phyloP scores from a whole-genome alignment of 2,888 invertebrate species.

The Corbicula japonica region DNA sequence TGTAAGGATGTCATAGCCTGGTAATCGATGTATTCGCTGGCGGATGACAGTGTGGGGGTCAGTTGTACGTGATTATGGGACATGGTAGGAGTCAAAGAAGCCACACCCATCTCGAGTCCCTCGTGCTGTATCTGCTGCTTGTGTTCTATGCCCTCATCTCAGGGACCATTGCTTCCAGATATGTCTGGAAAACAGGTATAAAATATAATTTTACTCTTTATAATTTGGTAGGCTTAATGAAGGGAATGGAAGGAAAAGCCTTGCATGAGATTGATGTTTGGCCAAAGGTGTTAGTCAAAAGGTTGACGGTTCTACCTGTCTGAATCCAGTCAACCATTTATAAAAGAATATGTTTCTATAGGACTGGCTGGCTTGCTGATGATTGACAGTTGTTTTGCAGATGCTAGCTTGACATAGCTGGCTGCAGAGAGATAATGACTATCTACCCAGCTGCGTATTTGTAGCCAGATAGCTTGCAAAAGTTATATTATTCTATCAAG shows the following conservation, averaged over 20 bases:
- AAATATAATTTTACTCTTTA: not conserved
- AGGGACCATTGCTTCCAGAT: slow-evolving; percentile 42
- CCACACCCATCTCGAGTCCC: slow-evolving; percentile 46
- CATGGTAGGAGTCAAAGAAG: slow-evolving; percentile 50
- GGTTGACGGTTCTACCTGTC: not conserved
- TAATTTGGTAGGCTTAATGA: not conserved
- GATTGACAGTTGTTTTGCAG: no score
- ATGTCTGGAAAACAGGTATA: slow-evolving; percentile 65
- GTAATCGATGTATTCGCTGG: slow-evolving; percentile 1
- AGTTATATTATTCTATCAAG: no score
- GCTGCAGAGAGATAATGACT: no score
- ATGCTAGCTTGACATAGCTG: no score
- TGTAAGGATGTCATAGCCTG: no score
- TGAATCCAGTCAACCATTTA: not conserved
- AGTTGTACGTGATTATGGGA: slow-evolving; percentile 58
- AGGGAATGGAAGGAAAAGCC: not conserved
- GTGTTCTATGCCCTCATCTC: slow-evolving; percentile 23
- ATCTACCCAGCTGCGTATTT: no score
- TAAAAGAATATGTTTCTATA: not conserved
- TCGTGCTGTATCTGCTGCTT: slow-evolving; percentile 32
- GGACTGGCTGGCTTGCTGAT: no score
- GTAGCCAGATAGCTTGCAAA: no score
- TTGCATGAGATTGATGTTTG: not conserved
- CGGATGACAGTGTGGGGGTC: slow-evolving; percentile 19
- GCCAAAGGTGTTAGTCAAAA: not conserved